These are phyloP conservation scores for Cataglyphis altisquamis DNA, from an alignment of 2,888 invertebrate genomes.

Conservation along the genomic window DNA sequence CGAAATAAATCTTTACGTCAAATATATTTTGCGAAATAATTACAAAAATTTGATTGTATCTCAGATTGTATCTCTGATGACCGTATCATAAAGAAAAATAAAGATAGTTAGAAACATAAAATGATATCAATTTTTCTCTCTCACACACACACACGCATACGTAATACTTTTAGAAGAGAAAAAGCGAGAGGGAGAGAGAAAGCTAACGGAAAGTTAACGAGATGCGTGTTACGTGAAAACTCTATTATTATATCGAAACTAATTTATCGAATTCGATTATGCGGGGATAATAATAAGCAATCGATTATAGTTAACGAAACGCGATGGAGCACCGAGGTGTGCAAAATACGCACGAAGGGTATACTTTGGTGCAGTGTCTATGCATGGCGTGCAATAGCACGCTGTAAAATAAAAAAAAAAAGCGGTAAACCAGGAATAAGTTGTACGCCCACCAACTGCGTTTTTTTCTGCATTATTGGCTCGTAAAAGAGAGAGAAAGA, in stretches of 20 bases:
- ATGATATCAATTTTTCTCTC: neutral
- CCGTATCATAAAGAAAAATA: neutral
- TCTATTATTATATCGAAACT: neutral
- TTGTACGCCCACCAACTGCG: slow-evolving; percentile 44
- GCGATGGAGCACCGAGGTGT: slow-evolving; percentile 24
- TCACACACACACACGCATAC: no score
- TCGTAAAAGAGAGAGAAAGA: slow-evolving; percentile 3
- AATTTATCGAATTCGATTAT: neutral
- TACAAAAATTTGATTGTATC: neutral
- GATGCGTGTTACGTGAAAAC: neutral
- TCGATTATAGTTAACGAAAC: slow-evolving; percentile 36
- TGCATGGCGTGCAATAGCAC: slow-evolving; percentile 10
- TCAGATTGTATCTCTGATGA: neutral
- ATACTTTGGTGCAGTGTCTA: slow-evolving; percentile 19
- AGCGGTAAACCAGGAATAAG: slow-evolving; percentile 48
- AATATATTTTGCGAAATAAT: neutral
- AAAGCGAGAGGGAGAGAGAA: neutral
- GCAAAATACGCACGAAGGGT: slow-evolving; percentile 20
- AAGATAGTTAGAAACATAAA: neutral
- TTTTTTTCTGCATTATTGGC: slow-evolving; percentile 48
- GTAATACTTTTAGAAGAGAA: neutral
- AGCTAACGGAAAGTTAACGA: neutral
- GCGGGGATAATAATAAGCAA: slow-evolving; percentile 28
- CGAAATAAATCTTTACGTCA: neutral
- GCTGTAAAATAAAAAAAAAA: slow-evolving; percentile 41